Percentiles rank a stretch among this genome's conserved stretches.
These are phyloP conservation scores for Synanthedon tipuliformis DNA, from an alignment of 2,888 invertebrate genomes.

Conservation along the genomic window DNA sequence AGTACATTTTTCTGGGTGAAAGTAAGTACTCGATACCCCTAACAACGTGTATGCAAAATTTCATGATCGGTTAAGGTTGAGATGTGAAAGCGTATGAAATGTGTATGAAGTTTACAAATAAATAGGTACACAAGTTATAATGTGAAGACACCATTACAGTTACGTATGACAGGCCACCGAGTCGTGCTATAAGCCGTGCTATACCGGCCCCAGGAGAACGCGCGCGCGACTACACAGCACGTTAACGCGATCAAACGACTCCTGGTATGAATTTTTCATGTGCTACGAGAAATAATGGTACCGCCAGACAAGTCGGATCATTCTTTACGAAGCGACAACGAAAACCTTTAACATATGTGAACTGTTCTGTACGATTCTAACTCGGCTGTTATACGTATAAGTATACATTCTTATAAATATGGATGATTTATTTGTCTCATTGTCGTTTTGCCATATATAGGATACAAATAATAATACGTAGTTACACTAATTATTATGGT, in stretches of 20 bases:
- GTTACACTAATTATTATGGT: too few relatives aligned
- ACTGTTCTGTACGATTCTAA: constrained; percentile 21
- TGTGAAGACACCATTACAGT: too few relatives aligned
- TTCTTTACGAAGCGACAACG: constrained; percentile 66
- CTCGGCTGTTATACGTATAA: neutral
- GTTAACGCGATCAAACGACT: constrained; percentile 54
- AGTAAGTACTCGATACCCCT: too few relatives aligned
- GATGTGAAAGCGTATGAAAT: too few relatives aligned
- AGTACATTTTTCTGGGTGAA: too few relatives aligned
- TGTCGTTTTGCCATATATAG: too few relatives aligned
- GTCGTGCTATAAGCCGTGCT: constrained; percentile 31
- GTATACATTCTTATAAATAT: neutral
- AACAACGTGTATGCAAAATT: too few relatives aligned
- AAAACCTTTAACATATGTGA: constrained; percentile 53
- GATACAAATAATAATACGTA: too few relatives aligned
- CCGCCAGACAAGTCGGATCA: constrained; percentile 57
- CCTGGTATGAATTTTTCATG: constrained; percentile 66
- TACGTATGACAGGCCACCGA: constrained; percentile 1
- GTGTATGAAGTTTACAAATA: too few relatives aligned
- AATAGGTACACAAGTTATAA: too few relatives aligned
- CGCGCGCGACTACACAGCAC: constrained; percentile 35
- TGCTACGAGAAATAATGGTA: constrained; percentile 57
- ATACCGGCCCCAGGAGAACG: constrained; percentile 35
- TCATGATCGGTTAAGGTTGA: too few relatives aligned
- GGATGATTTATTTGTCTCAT: too few relatives aligned